Base-by-base conservation (phyloP, 2,888 invertebrate species). In the Uropetala carovei region DNA sequence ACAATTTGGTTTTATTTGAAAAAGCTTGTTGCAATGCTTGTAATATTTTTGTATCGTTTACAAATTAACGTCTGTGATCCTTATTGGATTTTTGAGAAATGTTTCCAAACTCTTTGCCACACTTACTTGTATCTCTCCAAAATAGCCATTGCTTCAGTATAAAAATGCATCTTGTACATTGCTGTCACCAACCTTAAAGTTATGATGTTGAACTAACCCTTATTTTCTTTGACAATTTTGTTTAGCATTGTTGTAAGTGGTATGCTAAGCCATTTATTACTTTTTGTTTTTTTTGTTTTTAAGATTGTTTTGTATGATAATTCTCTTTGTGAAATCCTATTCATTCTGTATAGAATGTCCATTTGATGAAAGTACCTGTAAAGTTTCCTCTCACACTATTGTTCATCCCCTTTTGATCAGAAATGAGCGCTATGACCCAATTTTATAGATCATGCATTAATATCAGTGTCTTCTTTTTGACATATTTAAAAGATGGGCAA, bases 81-180 rank as follows among this genome's bases (percentile, higher is more conserved):
- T 64, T 68, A 11, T 89, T 89, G 89, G 89, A 64, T 89, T 43
- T 43, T n/a, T 64, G 27, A 27, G 64, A 18, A 75, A 30, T 89
- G 89, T 64, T 60, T 89, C 89, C 60, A 18, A 68, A 89, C 58
- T 89, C 89, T 64, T 43, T 89, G 89, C 89, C 89, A 89, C 89
- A 89, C 89, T 75, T 27, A 75, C 75, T 64, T 89, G 68, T 89
- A 64, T 64, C 60, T 89, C 89, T 89, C 89, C 89, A 43, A 89
- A 89, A 30, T 89, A 89, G 89, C 89, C 89, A 89, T 64, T 89
- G 89, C 89, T 89, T 89, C 64, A 43, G 64, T 89, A 89, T 89
- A 89, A 89, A 89, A 89, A 89, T 89, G 89, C 89, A 89, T 64
- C 89, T 89, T 89, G 89, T 89, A 89, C 89, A 89, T 89, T 89